phyloP scores from a whole-genome alignment of 2,113 vertebrate genomes.

The Sarotherodon lohbergeri region DNA sequence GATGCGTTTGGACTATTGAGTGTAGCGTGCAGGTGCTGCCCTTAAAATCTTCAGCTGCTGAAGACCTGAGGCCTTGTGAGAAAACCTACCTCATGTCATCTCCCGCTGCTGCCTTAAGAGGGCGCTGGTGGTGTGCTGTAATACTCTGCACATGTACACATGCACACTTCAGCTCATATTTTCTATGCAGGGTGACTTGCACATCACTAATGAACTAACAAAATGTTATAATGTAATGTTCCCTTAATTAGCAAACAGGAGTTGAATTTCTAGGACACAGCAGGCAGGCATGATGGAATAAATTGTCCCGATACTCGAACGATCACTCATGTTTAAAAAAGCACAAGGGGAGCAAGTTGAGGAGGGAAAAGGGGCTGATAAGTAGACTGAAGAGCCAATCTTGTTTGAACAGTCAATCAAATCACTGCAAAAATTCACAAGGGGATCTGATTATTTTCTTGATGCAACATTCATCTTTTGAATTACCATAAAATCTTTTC shows the following conservation, averaged over 20 bases:
- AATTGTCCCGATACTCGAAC: background rate
- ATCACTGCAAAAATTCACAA: background rate
- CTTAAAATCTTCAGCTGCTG: background rate
- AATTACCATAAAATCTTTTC: background rate
- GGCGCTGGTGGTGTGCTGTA: background rate
- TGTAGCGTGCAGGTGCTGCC: background rate
- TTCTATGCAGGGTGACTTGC: background rate
- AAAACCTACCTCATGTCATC: background rate
- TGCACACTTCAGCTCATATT: background rate
- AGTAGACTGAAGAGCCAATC: background rate
- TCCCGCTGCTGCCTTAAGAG: background rate
- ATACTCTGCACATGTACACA: background rate
- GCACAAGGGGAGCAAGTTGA: background rate
- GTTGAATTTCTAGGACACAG: background rate
- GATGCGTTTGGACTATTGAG: background rate
- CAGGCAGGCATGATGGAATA: background rate
- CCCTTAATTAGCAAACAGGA: background rate
- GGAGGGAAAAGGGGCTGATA: background rate
- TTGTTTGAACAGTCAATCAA: background rate
- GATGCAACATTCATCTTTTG: background rate
- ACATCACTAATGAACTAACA: background rate
- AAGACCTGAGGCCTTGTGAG: background rate
- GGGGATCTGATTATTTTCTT: background rate
- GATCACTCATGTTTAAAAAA: background rate
- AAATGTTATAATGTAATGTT: background rate